Conservation (phyloP, 2,113 vertebrate genomes). For the Poecilia latipinna region DNA sequence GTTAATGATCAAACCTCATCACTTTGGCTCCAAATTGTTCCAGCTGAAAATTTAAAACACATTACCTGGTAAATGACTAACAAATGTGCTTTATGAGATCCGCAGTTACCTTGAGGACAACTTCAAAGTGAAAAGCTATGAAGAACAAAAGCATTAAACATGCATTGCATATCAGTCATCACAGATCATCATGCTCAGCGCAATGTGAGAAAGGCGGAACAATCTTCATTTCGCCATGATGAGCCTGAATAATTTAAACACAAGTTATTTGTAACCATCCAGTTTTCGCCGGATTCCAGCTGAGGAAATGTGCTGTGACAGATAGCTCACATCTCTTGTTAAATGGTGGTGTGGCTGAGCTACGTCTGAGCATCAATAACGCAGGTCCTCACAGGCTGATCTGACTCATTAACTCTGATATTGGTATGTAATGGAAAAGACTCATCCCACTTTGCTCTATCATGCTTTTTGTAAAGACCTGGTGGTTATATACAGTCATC, state of each 20-base stretch:
- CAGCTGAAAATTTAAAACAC: neutral
- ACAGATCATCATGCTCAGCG: constrained; percentile 36
- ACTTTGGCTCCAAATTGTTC: neutral
- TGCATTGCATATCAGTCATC: constrained; percentile 48
- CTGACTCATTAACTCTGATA: constrained; percentile 64
- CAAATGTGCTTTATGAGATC: neutral
- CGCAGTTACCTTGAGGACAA: constrained; percentile 14
- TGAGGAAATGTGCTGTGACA: constrained; percentile 58
- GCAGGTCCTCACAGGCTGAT: constrained; percentile 50
- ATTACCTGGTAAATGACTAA: neutral
- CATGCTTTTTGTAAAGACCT: constrained; percentile 5
- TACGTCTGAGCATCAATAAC: constrained; percentile 66
- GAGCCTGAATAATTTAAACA: constrained; percentile 69
- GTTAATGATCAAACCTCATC: neutral
- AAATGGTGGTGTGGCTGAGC: constrained; percentile 44
- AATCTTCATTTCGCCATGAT: constrained; percentile 56
- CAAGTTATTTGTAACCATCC: constrained; percentile 69
- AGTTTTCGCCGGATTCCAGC: constrained; percentile 33
- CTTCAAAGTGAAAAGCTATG: constrained; percentile 23
- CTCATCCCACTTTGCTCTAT: constrained; percentile 23
- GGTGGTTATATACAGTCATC: constrained; percentile 6
- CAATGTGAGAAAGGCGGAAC: constrained; percentile 33
- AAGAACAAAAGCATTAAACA: constrained; percentile 51
- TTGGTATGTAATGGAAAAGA: constrained; percentile 47
- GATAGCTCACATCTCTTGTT: constrained; percentile 61